Percentiles rank a stretch among this genome's conserved stretches.
These are phyloP conservation scores for Saccopteryx bilineata DNA, from an alignment of 2,113 vertebrate genomes.

Conservation along the genomic window DNA sequence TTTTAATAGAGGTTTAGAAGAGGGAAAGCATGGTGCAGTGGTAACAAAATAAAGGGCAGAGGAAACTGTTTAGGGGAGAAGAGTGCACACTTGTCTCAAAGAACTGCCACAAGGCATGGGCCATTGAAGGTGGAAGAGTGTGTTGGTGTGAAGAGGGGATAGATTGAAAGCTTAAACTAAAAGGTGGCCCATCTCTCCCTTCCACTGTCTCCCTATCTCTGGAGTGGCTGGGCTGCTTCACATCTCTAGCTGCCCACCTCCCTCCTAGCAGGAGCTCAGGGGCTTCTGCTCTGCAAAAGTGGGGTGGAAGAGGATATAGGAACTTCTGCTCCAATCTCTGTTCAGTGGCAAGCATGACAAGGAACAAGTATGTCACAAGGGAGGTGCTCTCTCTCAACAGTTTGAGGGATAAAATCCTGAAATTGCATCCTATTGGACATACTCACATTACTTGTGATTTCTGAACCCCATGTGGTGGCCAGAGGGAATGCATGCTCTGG, in stretches of 20 bases:
- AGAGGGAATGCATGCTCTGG: not conserved
- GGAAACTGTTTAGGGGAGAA: not conserved
- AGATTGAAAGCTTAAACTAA: not conserved
- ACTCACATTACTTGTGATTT: constrained; percentile 30
- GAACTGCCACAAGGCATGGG: not conserved
- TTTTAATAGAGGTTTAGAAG: not conserved
- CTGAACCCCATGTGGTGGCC: not conserved
- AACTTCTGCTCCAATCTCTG: not conserved
- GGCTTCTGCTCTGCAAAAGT: not conserved
- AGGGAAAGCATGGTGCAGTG: not conserved
- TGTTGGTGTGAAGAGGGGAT: not conserved
- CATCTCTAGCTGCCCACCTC: not conserved
- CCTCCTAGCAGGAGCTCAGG: not conserved
- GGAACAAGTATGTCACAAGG: not conserved
- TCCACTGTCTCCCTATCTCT: not conserved
- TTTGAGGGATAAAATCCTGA: not conserved
- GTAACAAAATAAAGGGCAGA: not conserved
- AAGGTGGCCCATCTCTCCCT: not conserved
- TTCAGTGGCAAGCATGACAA: no score
- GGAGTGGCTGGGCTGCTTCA: not conserved
- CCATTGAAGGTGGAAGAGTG: not conserved
- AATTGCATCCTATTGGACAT: not conserved
- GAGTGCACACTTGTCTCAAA: not conserved
- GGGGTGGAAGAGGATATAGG: not conserved
- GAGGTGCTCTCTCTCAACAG: not conserved